Base-by-base conservation (phyloP, 2,797 vertebrate species). In the Pseudotriccus pelzelni region DNA sequence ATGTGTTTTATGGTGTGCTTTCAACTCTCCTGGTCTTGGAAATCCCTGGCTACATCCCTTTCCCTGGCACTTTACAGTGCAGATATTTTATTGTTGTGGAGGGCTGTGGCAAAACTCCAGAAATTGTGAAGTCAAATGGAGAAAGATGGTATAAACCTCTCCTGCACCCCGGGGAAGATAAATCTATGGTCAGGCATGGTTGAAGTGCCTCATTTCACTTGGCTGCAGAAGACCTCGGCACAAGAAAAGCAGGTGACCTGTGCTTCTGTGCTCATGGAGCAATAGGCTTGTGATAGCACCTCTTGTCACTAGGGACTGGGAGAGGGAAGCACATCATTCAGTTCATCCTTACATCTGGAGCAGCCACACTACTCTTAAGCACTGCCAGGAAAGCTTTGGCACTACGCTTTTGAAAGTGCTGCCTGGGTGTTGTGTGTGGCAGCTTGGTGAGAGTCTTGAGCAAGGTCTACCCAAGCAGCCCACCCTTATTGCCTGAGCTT, bases 241-340 rank as follows among this genome's bases (percentile, higher is more conserved):
- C 18, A 62, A 44, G 64, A 37, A 39, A 36, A 80, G 32, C 0
- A 0, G 13, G 53, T 12, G 28, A 43, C 28, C 46, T 1, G 0
- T 8, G 44, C 36, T 41, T 36, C 63, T n/a, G 43, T 3, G 1
- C 49, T 25, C 13, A 2, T 34, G 32, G 18, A 46, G 27, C 18
- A 8, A 46, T 18, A 0, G 1, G 64, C 21, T 84, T 3, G 0
- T 7, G 15, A n/a, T 34, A 55, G 17, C 47, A 41, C 24, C 46
- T 56, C 7, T 2, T 27, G 2, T 27, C 36, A 32, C 46, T 30
- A 1, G 0, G 10, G 28, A 1, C 0, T 76, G 32, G 34, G 34
- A 93, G 37, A 77, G 22, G 23, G 34, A 12, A 84, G 19, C 23
- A 43, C 32, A 12, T 9, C 22, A 53, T 49, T 52, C 46, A 14